Percentiles rank a stretch among this genome's conserved stretches.
Conservation (phyloP, 2,888 invertebrate genomes). For the Tanytarsus gracilentus region DNA sequence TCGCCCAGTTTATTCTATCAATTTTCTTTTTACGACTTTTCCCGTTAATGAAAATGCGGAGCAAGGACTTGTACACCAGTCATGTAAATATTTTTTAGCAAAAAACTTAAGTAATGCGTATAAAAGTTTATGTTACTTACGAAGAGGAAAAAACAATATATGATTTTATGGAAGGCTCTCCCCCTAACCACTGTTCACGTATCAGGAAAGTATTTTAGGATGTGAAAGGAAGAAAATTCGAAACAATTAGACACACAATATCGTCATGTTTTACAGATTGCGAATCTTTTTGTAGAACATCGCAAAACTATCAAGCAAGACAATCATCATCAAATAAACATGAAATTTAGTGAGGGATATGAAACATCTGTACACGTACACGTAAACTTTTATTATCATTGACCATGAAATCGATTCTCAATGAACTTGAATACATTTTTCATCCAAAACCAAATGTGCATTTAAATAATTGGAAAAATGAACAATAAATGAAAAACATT, state of each 20-base stretch:
- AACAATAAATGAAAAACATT: too few species aligned
- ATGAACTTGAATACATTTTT: too few species aligned
- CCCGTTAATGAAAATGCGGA: not conserved
- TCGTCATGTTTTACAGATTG: slow-evolving; percentile 15
- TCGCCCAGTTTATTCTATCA: not conserved
- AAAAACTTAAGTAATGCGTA: too few species aligned
- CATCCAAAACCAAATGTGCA: too few species aligned
- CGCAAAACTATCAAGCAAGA: slow-evolving; percentile 12
- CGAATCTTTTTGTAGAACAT: not conserved
- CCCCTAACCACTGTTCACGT: too few species aligned
- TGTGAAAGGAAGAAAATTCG: not conserved
- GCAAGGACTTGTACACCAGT: too few species aligned
- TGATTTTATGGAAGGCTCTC: slow-evolving; percentile 10
- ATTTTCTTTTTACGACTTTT: not conserved
- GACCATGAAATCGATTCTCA: not conserved
- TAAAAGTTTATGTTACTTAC: slow-evolving; percentile 2
- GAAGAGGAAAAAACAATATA: slow-evolving; percentile 6
- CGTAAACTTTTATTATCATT: not conserved
- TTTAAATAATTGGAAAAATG: too few species aligned
- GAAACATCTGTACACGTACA: not conserved
- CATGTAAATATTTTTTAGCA: too few species aligned
- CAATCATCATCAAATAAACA: slow-evolving; percentile 28
- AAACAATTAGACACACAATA: slow-evolving; percentile 15
- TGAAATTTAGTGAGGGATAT: slow-evolving; percentile 5
- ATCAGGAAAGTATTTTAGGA: not conserved